Evolutionary conservation across 2,113 vertebrate genomes (phyloP).

Genomic region (Sakesphorus luctuosus): DNA sequence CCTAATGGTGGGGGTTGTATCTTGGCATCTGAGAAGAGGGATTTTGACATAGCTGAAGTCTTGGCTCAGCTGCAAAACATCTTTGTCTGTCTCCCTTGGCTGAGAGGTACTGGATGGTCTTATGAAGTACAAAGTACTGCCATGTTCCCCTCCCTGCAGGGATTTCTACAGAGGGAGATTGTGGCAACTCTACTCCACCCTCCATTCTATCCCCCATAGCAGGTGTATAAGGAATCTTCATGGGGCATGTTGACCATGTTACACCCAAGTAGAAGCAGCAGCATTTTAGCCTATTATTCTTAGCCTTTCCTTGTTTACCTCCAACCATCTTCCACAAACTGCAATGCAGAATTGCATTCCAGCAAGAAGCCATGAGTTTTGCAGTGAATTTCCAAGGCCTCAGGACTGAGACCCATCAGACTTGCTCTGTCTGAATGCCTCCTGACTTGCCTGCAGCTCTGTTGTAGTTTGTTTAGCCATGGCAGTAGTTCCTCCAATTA

Average conservation of each 20-base stretch:
- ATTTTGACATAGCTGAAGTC: not conserved
- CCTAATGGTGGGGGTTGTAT: not conserved
- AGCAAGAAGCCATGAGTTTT: not conserved
- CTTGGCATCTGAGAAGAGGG: not conserved
- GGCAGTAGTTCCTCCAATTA: not conserved
- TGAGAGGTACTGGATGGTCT: not conserved
- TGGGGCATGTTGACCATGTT: not conserved
- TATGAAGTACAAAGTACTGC: not conserved
- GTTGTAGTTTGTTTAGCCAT: not conserved
- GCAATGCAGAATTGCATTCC: not conserved
- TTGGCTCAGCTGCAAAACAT: not conserved
- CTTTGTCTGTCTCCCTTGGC: not conserved
- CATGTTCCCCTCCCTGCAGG: not conserved
- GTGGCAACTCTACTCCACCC: not conserved
- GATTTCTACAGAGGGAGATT: not conserved
- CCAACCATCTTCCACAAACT: not conserved
- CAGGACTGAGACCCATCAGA: no score
- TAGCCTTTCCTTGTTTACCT: not conserved
- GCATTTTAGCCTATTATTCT: not conserved
- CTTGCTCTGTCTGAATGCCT: not conserved
- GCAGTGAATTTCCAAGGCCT: not conserved
- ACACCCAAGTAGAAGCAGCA: not conserved
- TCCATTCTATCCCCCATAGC: not conserved
- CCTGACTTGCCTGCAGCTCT: not conserved
- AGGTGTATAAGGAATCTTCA: not conserved